Evolutionary conservation across 2,797 vertebrate species (phyloP).

Genomic region (Coregonus ussuriensis): DNA sequence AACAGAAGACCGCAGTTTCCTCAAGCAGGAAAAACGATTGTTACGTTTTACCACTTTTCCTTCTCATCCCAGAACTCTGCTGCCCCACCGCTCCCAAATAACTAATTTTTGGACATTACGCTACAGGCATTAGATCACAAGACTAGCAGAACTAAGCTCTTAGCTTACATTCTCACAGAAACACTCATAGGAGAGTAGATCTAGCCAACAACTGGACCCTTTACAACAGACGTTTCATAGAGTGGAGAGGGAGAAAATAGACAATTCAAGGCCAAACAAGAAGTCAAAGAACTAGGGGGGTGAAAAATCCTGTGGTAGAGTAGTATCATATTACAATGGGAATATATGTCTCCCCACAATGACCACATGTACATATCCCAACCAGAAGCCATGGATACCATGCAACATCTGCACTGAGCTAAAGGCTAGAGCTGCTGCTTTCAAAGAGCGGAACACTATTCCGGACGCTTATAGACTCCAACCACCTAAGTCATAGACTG

Average conservation of each 20-base stretch:
- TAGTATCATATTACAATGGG: slow-evolving; percentile 50
- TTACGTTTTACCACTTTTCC: slow-evolving; percentile 29
- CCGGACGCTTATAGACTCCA: too few relatives aligned
- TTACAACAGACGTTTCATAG: too few relatives aligned
- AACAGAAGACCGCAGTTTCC: slow-evolving; percentile 1
- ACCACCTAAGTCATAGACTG: too few relatives aligned
- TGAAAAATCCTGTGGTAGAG: background rate
- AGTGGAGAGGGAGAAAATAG: too few relatives aligned
- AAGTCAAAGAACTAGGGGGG: slow-evolving; percentile 45
- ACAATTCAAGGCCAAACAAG: slow-evolving; percentile 54
- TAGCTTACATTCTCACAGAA: background rate
- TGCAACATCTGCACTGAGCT: too few relatives aligned
- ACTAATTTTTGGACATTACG: slow-evolving; percentile 57
- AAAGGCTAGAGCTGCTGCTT: too few relatives aligned
- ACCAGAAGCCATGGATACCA: too few relatives aligned
- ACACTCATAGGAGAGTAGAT: slow-evolving; percentile 34
- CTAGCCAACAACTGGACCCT: too few relatives aligned
- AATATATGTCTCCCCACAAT: slow-evolving; percentile 11
- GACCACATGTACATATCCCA: too few relatives aligned
- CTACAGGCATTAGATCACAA: slow-evolving; percentile 43
- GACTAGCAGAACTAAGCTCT: background rate
- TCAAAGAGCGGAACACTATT: too few relatives aligned
- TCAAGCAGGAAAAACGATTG: slow-evolving; percentile 56
- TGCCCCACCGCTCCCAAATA: slow-evolving; percentile 19
- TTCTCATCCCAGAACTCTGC: background rate